Conservation (phyloP, 2,797 vertebrate genomes). For the Megaceryle alcyon region DNA sequence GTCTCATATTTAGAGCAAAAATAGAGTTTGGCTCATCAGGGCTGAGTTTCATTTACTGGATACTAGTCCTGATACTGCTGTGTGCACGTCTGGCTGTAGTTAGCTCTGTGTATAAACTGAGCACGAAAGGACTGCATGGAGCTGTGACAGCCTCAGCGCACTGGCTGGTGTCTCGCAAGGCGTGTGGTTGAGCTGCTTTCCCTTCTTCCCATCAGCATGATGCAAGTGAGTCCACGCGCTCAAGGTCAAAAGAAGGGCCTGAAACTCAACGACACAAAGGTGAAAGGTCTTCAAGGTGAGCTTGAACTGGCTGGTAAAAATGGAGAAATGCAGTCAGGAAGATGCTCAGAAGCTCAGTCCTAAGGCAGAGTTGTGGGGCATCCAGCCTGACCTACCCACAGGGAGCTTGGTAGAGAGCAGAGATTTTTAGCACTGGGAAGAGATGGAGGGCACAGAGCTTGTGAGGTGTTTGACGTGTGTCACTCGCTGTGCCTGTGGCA, state of each 20-base stretch:
- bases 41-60: background rate
- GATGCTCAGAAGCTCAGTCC: background rate
- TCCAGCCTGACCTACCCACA: background rate
- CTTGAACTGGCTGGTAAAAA: background rate
- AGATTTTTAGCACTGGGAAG: background rate
- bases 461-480: background rate
- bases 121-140: accelerated
- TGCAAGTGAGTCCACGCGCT: slow-evolving; percentile 81
- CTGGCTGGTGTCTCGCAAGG: background rate
- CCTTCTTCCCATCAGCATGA: slow-evolving; percentile 74
- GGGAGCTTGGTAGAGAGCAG: background rate
- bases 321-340: background rate
- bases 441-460: background rate
- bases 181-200: background rate
- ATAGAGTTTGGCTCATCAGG: background rate
- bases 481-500: background rate
- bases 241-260: slow-evolving; percentile 84
- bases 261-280: slow-evolving; percentile 86
- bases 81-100: background rate
- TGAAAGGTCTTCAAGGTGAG: slow-evolving; percentile 87
- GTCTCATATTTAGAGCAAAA: background rate
- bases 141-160: background rate
- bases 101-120: background rate
- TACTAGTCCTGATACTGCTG: accelerated
- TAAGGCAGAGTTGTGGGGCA: background rate